A percentile compares a stretch with the other conserved stretches of the same genome.
phyloP scores from a whole-genome alignment of 2,797 vertebrate genomes.

The Pangasius mekongensis region DNA sequence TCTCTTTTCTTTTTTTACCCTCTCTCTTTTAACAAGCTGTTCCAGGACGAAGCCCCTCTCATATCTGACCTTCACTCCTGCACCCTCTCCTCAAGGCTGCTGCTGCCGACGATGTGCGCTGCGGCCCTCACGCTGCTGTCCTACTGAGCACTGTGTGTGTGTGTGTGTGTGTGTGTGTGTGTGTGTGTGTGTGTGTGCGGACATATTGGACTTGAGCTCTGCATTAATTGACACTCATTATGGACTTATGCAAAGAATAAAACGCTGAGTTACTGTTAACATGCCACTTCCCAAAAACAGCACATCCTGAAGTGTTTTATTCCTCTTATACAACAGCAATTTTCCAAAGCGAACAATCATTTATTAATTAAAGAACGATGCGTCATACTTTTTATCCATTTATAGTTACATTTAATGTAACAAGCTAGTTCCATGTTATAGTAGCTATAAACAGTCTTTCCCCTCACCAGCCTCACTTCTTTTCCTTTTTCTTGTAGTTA shows the following conservation, averaged over 20 bases:
- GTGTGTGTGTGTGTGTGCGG: conserved; percentile 47
- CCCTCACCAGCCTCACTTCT: not conserved
- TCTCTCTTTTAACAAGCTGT: conserved; percentile 58
- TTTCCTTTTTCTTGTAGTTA: not conserved
- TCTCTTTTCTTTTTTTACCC: conserved; percentile 43
- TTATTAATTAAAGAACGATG: not conserved
- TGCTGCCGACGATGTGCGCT: conserved; percentile 68
- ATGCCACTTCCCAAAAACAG: not conserved
- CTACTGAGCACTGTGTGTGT: conserved; percentile 42
- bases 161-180: conserved; percentile 61
- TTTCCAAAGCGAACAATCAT: not conserved
- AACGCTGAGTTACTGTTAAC: not conserved
- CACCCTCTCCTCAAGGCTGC: conserved; percentile 77
- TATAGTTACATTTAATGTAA: not conserved
- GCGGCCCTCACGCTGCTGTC: conserved; percentile 37
- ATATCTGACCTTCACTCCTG: conserved; percentile 72
- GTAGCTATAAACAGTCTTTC: not conserved
- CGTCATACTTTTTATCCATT: not conserved
- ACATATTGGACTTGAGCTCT: not conserved
- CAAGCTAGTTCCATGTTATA: not conserved
- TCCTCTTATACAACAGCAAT: not conserved
- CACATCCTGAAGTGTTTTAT: not conserved
- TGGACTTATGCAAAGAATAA: not conserved
- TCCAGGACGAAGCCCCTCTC: conserved; percentile 53
- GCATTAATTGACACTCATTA: not conserved